Conservation (phyloP, 2,888 invertebrate genomes). For the Chrysodeixis includens region DNA sequence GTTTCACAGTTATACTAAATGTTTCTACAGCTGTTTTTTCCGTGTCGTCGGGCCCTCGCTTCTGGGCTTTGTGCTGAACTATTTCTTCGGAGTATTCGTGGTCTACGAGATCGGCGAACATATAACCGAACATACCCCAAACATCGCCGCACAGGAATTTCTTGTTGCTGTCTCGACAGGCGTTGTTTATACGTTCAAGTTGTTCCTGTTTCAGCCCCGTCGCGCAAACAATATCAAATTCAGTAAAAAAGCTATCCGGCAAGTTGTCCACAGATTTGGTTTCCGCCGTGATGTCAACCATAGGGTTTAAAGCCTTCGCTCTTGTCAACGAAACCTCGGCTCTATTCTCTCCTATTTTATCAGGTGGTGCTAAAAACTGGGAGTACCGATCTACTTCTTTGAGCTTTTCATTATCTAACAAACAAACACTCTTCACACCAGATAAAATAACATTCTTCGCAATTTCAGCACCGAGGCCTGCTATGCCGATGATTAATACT, state of each 20-base stretch:
- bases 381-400: constrained; percentile 92
- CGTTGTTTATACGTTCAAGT: constrained; percentile 92
- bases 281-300: constrained; percentile 95
- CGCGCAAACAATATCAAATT: constrained; percentile 95
- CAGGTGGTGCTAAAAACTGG: constrained; percentile 95
- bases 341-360: constrained; percentile 94
- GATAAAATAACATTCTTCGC: constrained; percentile 98
- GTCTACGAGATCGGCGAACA: constrained; percentile 95
- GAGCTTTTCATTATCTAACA: constrained; percentile 93
- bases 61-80: constrained; percentile 84
- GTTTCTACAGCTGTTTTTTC: constrained; percentile 85
- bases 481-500: constrained; percentile 95
- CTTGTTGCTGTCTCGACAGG: constrained; percentile 92
- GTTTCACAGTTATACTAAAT: constrained; percentile 90
- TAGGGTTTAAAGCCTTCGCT: constrained; percentile 96
- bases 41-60: constrained; percentile 89
- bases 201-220: constrained; percentile 93
- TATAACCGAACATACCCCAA: constrained; percentile 97
- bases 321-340: constrained; percentile 94
- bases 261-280: constrained; percentile 91
- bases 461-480: constrained; percentile 98
- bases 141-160: constrained; percentile 97
- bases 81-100: constrained; percentile 91
- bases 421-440: constrained; percentile 96
- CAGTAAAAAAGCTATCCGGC: constrained; percentile 91